Conservation (phyloP, 1,140 invertebrate species). For the Monomorium pharaonis region DNA sequence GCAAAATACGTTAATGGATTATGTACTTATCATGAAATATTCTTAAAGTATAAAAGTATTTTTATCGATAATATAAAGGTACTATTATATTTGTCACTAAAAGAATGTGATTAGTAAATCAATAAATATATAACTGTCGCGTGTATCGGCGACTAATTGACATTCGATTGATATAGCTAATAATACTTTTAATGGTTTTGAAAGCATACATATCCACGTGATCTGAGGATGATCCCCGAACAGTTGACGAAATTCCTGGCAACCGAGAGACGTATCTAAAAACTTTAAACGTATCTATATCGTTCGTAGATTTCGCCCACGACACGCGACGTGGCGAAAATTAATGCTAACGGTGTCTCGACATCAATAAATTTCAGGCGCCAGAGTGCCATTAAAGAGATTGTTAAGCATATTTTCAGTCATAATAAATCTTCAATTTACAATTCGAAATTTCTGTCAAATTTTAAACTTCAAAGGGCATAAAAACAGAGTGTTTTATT, state of each 20-base stretch:
- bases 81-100: not conserved
- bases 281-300: constrained; percentile 11
- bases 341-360: not conserved
- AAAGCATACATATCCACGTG: constrained; percentile 49
- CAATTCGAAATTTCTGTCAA: not conserved
- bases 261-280: not conserved
- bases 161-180: constrained; percentile 6
- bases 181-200: not conserved
- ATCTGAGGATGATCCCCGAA: not conserved
- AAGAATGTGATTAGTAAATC: constrained; percentile 8
- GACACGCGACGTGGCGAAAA: not conserved
- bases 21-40: not conserved
- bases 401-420: not conserved
- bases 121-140: not conserved
- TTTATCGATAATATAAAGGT: not conserved
- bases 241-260: constrained; percentile 58
- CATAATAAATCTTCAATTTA: not conserved
- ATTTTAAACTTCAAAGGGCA: not conserved
- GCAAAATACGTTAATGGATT: constrained; percentile 15
- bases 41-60: not conserved
- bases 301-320: constrained; percentile 15
- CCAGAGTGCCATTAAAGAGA: not conserved
- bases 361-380: constrained; percentile 9
- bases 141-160: not conserved
- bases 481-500: not conserved